A percentile compares a stretch with the other conserved stretches of the same genome.
These are phyloP conservation scores for Carapus acus DNA, from an alignment of 2,797 vertebrate genomes.

Conservation along the genomic window DNA sequence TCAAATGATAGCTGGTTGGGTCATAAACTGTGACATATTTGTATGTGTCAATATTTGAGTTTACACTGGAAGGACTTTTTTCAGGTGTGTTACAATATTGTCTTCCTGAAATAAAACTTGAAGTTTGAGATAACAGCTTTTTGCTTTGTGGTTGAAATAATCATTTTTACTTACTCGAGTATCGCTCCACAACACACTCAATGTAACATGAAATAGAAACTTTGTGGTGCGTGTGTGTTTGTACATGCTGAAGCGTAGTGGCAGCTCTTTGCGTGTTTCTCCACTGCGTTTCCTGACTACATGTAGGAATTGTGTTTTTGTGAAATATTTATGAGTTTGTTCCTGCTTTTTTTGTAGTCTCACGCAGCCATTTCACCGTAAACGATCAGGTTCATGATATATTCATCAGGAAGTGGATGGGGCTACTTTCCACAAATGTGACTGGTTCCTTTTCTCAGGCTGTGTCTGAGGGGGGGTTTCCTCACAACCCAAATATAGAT, in stretches of 20 bases:
- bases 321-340: no score
- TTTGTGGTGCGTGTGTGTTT: constrained; percentile 7
- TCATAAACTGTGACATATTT: not conserved
- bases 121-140: constrained; percentile 29
- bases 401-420: no score
- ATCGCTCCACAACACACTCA: constrained; percentile 35
- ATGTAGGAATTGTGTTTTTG: no score
- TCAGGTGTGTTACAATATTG: constrained; percentile 41
- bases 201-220: constrained; percentile 29
- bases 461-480: no score
- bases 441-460: no score
- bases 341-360: not conserved
- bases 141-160: constrained; percentile 15
- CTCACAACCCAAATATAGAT: no score
- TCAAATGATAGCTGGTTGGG: not conserved
- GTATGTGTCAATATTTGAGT: not conserved
- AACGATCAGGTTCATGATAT: no score
- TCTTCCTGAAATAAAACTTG: constrained; percentile 38
- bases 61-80: constrained; percentile 28
- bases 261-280: not conserved
- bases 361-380: no score
- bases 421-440: no score
- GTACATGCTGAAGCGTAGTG: no score
- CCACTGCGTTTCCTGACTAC: not conserved
- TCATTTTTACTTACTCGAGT: no score